Base-by-base conservation (phyloP, 2,113 vertebrate species). In the Calyptomena viridis region DNA sequence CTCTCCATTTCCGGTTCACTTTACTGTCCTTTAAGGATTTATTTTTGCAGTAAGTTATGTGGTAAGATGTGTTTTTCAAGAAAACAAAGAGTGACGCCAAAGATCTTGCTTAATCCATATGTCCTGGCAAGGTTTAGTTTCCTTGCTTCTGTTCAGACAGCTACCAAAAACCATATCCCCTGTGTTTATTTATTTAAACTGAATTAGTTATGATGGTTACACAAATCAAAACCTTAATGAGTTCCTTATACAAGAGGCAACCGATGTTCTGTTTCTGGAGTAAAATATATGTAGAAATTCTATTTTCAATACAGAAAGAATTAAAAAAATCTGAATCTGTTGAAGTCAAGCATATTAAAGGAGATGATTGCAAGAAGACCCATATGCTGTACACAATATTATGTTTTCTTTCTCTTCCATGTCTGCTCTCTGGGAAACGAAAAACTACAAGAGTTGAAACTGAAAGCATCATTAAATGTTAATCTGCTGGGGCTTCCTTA, bases 401-500 rank as follows among this genome's bases (percentile, higher is more conserved):
- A 74, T 3, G 3, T 74, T 63, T 91, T 80, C 52, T 89, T 89
- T 52, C 75, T 89, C 56, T 86, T 94, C 90, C 72, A 5, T 53
- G 83, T 63, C 40, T 88, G 90, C 58, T 63, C 78, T 87, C 77
- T 2, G 17, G 82, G 93, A 95, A 53, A 92, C 80, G 89, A 96
- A 95, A 95, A 95, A 94, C 93, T 84, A 77, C 71, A 84, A 92
- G 77, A 73, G 53, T 64, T 96, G 87, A 92, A 90, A 80, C 82
- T 77, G 96, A 95, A 97, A 97, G 80, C 89, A 92, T 89, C 92
- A 96, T 97, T 95, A 95, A 96, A 96, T 95, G 87, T 96, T 97
- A 97, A 97, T 97, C 95, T 97, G 74, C 89, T 84, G 87, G 92
- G 94, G 75, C 90, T 95, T 87, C 87, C 93, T 91, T 64, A 60